Percentiles rank a stretch among this genome's conserved stretches.
Conservation (phyloP, 2,888 invertebrate genomes). For the Liopterus haemorrhoidalis region DNA sequence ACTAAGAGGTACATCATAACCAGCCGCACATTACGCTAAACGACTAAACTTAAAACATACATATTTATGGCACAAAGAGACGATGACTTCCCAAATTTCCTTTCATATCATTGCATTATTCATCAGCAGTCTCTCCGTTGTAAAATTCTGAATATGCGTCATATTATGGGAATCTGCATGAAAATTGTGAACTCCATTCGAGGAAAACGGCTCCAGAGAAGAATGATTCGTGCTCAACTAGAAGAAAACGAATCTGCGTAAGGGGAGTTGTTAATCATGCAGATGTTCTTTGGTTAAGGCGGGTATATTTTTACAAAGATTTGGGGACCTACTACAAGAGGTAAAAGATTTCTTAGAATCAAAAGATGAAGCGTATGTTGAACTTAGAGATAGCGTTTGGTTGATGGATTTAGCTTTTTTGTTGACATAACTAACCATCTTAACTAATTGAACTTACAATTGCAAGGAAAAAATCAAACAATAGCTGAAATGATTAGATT, state of each 20-base stretch:
- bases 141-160: slow-evolving; percentile 5
- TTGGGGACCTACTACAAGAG: slow-evolving; percentile 3
- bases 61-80: no score
- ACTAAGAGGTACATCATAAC: no score
- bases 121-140: no score
- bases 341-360: slow-evolving; percentile 4
- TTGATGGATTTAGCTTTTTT: slow-evolving; percentile 4
- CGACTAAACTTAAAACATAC: no score
- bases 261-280: slow-evolving; percentile 2
- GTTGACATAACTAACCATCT: neutral
- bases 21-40: no score
- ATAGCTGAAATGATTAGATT: slow-evolving; percentile 2
- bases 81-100: no score
- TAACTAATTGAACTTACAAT: slow-evolving; percentile 5
- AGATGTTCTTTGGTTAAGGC: slow-evolving; percentile 5
- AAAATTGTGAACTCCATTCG: neutral
- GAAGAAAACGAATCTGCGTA: slow-evolving; percentile 3
- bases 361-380: slow-evolving; percentile 2
- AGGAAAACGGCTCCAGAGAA: neutral
- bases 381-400: slow-evolving; percentile 3
- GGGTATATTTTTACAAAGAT: slow-evolving; percentile 5
- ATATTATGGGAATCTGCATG: slow-evolving; percentile 1
- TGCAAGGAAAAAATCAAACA: slow-evolving; percentile 5
- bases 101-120: no score
- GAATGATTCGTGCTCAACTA: slow-evolving; percentile 4